phyloP scores from a whole-genome alignment of 2,797 vertebrate species.

The Rhinichthys osculus region DNA sequence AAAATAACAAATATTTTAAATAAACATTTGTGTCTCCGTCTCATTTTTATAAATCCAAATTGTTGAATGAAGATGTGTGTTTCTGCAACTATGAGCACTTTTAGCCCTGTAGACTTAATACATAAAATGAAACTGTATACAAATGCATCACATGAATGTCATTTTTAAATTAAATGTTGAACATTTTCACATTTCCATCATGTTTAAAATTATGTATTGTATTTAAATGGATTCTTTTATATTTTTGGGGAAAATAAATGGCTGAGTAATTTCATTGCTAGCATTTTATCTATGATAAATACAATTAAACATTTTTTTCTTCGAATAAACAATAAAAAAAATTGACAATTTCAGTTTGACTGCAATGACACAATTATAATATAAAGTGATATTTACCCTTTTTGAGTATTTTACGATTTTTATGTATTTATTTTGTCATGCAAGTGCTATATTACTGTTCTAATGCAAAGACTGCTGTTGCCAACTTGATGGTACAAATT shows the following conservation, averaged over 20 bases:
- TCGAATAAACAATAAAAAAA: background rate
- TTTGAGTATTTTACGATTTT: background rate
- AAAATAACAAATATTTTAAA: conserved; percentile 5
- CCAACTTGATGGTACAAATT: background rate
- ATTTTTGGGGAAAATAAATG: background rate
- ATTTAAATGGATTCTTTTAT: background rate
- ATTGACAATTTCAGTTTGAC: background rate
- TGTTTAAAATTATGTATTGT: background rate
- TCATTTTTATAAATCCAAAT: background rate
- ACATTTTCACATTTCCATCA: background rate
- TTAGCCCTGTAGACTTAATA: background rate
- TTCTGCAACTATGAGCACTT: background rate
- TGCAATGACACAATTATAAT: background rate
- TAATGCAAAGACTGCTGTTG: background rate
- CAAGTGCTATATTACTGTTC: background rate
- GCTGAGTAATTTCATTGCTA: background rate
- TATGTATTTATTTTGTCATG: background rate
- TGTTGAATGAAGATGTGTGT: background rate
- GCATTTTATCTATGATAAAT: background rate
- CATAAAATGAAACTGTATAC: background rate
- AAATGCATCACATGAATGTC: background rate
- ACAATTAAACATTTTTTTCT: background rate
- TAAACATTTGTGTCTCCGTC: background rate
- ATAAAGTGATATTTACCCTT: background rate
- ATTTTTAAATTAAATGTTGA: background rate